Conservation (phyloP, 2,797 vertebrate species). For the Acipenser ruthenus region DNA sequence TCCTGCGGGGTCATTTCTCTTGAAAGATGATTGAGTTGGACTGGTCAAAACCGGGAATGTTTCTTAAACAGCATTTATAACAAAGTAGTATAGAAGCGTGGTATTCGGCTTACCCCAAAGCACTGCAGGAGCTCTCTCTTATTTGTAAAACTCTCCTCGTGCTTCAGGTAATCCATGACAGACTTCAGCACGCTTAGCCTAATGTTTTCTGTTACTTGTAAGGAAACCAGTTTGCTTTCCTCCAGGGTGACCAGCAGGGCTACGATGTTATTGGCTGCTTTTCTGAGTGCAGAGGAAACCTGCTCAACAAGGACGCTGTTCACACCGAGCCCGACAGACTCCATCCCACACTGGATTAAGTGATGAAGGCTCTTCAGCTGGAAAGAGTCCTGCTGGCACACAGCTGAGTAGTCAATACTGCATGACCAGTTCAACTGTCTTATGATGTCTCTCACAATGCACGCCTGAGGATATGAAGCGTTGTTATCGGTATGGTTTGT, state of each 20-base stretch:
- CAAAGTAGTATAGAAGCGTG: not conserved
- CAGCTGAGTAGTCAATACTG: slow-evolving; percentile 40
- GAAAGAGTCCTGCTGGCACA: slow-evolving; percentile 45
- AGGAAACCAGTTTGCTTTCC: slow-evolving; percentile 45
- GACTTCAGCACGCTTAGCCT: slow-evolving; percentile 42
- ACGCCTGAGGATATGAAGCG: slow-evolving; percentile 17
- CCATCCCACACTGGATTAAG: slow-evolving; percentile 51
- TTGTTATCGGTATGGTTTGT: slow-evolving; percentile 25
- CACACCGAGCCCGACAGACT: slow-evolving; percentile 40
- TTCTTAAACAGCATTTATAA: too few species aligned
- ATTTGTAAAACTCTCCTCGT: slow-evolving; percentile 41
- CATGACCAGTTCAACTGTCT: slow-evolving; percentile 56
- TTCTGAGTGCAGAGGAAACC: slow-evolving; percentile 34
- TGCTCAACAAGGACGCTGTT: slow-evolving; percentile 33
- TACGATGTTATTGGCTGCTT: slow-evolving; percentile 43
- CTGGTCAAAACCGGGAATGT: too few species aligned
- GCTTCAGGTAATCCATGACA: slow-evolving; percentile 44
- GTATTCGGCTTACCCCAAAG: slow-evolving; percentile 52
- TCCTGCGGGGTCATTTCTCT: not conserved
- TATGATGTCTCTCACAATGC: slow-evolving; percentile 43
- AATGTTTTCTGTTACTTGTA: slow-evolving; percentile 48
- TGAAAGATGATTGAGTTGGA: too few species aligned
- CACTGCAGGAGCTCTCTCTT: slow-evolving; percentile 66
- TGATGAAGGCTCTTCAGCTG: slow-evolving; percentile 39
- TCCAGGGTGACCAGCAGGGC: slow-evolving; percentile 57